Conservation (phyloP, 2,888 invertebrate genomes). For the Tiliacea aurago region DNA sequence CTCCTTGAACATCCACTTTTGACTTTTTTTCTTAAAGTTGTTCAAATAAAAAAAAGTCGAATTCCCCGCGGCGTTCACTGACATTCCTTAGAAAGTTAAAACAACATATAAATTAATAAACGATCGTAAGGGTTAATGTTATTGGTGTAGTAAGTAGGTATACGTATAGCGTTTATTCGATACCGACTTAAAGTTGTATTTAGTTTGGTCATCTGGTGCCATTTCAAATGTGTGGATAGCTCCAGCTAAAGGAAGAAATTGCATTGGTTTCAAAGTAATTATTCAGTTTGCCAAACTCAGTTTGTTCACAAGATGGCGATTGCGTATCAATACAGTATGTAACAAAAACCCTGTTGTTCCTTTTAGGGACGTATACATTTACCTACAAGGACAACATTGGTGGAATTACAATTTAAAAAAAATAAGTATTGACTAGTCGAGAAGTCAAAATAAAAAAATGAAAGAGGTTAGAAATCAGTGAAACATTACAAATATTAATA, state of each 20-base stretch:
- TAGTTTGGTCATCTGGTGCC: not conserved
- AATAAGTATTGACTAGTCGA: too few relatives aligned
- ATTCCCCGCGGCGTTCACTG: conserved; percentile 85
- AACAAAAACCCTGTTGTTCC: too few relatives aligned
- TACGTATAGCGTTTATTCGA: conserved; percentile 30
- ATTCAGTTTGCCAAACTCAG: not conserved
- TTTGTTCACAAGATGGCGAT: not conserved
- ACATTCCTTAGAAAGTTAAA: conserved; percentile 84
- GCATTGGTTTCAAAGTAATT: not conserved
- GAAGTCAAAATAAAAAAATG: too few relatives aligned
- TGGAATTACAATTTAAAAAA: too few relatives aligned
- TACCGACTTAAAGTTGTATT: conserved; percentile 14
- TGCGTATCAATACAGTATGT: not conserved
- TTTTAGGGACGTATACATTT: too few relatives aligned
- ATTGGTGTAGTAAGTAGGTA: conserved; percentile 35
- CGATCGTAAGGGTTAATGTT: conserved; percentile 73
- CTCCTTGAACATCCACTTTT: conserved; percentile 69
- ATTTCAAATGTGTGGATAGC: not conserved
- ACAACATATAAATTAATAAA: conserved; percentile 87
- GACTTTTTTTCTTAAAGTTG: conserved; percentile 72
- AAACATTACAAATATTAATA: too few relatives aligned
- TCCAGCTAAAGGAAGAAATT: not conserved
- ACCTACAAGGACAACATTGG: too few relatives aligned
- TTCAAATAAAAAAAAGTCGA: conserved; percentile 79
- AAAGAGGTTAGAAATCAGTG: too few relatives aligned